Evolutionary conservation across 2,797 vertebrate species (phyloP), one percentile per base, ranked within the genome.

Genomic region (Percopsis omiscomaycus): DNA sequence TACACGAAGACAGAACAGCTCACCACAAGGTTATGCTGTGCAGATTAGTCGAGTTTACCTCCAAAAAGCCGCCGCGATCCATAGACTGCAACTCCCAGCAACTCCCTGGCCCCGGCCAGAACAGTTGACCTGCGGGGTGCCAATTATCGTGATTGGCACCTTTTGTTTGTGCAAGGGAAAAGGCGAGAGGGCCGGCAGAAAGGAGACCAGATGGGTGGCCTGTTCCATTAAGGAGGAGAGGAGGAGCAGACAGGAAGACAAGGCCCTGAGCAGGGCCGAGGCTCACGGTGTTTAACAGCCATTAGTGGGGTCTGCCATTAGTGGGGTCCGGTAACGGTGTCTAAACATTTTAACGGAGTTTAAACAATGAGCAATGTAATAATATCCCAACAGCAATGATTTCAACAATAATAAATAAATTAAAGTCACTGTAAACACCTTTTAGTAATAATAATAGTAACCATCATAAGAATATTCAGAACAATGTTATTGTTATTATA

Each of bases 71-170:
- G 37, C 37, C 8, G 5, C 9, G n/a, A 2, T 48, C 46, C 11
- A 48, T 13, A 69, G 78, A 76, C 70, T 63, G 67, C 61, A 73
- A 76, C 29, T 32, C 74, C 84, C 76, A 82, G 76, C 76, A 68
- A 80, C 80, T 69, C 73, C 82, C 48, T 51, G 3, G 56, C 71
- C 75, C 22, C 68, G 48, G 63, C 66, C n/a, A 71, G 88, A 80
- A 92, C 92, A 92, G 92, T 91, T 74, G 83, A 82, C 76, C 90
- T 42, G 83, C 84, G 59, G 91, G 91, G 89, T 81, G 91, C 91
- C 91, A 93, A 92, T 92, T 92, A 92, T 79, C 77, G 84, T 91
- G 91, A 92, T 89, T 92, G 91, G 89, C 90, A 77, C 89, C 88
- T 93, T 90, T 79, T 90, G 87, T 90, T 88, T 83, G 83, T 86